Conservation (phyloP, 2,113 vertebrate species). For the Heloderma charlesbogerti region DNA sequence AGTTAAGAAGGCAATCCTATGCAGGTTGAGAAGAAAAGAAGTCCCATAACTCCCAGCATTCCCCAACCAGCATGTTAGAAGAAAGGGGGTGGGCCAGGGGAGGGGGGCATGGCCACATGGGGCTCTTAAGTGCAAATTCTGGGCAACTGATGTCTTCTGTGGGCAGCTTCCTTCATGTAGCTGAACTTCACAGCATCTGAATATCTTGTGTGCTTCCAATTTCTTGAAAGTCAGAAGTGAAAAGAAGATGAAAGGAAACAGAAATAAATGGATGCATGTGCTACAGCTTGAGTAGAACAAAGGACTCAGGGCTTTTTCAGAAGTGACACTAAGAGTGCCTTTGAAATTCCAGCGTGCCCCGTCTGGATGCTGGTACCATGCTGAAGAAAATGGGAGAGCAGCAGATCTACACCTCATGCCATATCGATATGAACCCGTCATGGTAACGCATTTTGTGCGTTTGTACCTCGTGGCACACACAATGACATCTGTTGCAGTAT, state of each 20-base stretch:
- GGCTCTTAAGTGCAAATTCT: not conserved
- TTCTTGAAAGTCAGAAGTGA: slow-evolving; percentile 42
- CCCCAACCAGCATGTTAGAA: no score
- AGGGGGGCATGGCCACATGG: not conserved
- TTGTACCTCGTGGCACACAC: no score
- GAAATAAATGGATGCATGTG: slow-evolving; percentile 6
- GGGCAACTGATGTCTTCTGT: slow-evolving; percentile 19
- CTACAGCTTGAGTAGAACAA: not conserved
- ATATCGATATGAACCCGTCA: no score
- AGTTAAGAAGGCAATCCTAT: no score
- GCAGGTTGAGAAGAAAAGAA: no score
- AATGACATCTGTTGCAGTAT: no score
- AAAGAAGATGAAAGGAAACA: slow-evolving; percentile 2
- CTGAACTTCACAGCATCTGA: not conserved
- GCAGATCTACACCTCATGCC: no score
- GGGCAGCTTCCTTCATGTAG: slow-evolving; percentile 3
- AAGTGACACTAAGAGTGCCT: not conserved
- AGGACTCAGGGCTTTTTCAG: not conserved
- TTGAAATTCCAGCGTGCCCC: not conserved
- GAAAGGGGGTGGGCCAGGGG: not conserved
- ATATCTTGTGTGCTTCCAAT: slow-evolving; percentile 10
- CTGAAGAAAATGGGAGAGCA: not conserved
- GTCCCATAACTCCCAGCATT: no score
- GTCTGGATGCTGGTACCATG: not conserved
- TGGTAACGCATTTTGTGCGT: no score